Evolutionary conservation across 2,888 invertebrate species (phyloP).

Genomic region (Dryobota labecula): DNA sequence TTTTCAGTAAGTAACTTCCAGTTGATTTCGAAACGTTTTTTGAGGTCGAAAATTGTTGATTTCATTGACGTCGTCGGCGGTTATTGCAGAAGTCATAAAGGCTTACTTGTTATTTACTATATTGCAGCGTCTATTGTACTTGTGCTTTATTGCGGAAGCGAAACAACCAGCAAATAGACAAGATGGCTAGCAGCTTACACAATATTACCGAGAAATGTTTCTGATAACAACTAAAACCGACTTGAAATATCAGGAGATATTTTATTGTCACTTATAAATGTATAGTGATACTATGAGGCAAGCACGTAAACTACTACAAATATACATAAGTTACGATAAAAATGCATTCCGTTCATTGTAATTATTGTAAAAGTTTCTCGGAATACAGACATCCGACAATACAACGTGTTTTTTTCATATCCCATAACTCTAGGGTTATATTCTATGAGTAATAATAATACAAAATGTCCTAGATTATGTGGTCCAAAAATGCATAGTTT

Average conservation of each 20-base stretch:
- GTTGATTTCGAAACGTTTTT: neutral
- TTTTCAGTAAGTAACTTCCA: neutral
- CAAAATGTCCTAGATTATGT: too few species aligned
- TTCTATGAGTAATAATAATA: too few species aligned
- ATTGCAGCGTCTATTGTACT: slow-evolving; percentile 28
- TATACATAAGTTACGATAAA: neutral
- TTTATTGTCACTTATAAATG: neutral
- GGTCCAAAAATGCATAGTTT: too few species aligned
- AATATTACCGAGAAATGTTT: slow-evolving; percentile 7
- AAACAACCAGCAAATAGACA: slow-evolving; percentile 5
- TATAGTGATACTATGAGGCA: neutral
- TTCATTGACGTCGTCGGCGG: neutral
- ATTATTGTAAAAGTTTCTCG: neutral
- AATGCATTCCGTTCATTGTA: neutral
- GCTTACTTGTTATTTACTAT: slow-evolving; percentile 9
- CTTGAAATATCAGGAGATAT: neutral
- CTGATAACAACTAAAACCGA: neutral
- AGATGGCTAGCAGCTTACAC: slow-evolving; percentile 13
- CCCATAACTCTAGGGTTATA: too few species aligned
- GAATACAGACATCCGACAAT: neutral
- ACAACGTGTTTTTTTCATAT: too few species aligned
- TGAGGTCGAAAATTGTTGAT: slow-evolving; percentile 1
- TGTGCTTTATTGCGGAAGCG: slow-evolving; percentile 42
- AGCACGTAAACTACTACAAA: neutral
- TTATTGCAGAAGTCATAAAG: slow-evolving; percentile 32